Conservation (phyloP, 2,888 invertebrate species). For the Lasius platythorax region DNA sequence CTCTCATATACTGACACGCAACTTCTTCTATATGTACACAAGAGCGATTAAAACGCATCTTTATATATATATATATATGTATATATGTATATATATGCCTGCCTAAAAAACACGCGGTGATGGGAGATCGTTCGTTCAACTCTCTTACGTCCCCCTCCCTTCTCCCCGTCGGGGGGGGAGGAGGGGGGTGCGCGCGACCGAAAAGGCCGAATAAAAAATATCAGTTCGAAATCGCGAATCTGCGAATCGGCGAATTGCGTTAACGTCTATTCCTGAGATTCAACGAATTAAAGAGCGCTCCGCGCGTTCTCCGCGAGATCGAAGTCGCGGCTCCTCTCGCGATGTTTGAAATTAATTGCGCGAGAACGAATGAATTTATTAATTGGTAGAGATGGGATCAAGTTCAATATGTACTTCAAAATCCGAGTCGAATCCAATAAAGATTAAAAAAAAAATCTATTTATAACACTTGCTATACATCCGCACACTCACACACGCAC, state of each 20-base stretch:
- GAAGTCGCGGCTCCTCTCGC: neutral
- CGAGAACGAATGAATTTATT: neutral
- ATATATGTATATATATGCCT: neutral
- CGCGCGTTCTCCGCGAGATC: slow-evolving; percentile 4
- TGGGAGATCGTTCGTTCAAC: neutral
- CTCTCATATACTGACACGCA: slow-evolving; percentile 43
- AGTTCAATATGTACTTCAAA: too few species aligned
- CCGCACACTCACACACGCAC: too few species aligned
- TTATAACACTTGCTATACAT: too few species aligned
- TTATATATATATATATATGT: neutral
- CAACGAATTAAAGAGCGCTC: slow-evolving; percentile 41
- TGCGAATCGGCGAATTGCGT: slow-evolving; percentile 45
- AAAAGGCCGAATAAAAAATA: slow-evolving; percentile 47
- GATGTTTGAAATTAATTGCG: slow-evolving; percentile 5
- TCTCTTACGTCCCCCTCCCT: slow-evolving; percentile 12
- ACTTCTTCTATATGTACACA: slow-evolving; percentile 47
- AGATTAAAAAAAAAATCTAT: too few species aligned
- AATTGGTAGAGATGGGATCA: too few species aligned
- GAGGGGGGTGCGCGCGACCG: neutral
- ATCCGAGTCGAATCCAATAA: too few species aligned
- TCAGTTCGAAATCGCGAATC: slow-evolving; percentile 41
- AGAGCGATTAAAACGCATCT: slow-evolving; percentile 26
- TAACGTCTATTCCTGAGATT: slow-evolving; percentile 54
- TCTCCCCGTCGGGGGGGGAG: neutral
- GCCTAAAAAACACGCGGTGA: slow-evolving; percentile 29